Conservation (phyloP, 2,888 invertebrate species). For the Mythimna lalbum region DNA sequence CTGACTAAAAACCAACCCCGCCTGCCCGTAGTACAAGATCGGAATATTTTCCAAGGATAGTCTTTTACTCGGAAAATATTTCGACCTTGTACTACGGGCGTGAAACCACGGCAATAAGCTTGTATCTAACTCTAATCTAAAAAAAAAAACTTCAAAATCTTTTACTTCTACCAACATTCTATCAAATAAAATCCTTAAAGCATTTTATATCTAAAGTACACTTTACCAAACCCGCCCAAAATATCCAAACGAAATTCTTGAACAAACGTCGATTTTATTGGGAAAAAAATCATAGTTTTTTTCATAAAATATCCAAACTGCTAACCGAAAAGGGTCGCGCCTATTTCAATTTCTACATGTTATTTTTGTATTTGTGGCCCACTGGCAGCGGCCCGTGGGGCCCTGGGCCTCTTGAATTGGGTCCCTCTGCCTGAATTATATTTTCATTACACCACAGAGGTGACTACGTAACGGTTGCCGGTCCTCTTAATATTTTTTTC, state of each 20-base stretch:
- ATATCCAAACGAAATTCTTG: conserved; percentile 7
- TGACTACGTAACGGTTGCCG: neutral
- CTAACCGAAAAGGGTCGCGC: conserved; percentile 48
- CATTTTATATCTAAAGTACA: neutral
- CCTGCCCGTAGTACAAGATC: too few species aligned
- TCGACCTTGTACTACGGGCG: too few species aligned
- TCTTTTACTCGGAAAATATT: too few species aligned
- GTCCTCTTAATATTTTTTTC: conserved; percentile 20
- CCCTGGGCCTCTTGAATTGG: neutral
- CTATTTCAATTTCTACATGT: conserved; percentile 54
- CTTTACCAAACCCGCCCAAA: neutral
- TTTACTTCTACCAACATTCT: neutral
- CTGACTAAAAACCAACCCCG: too few species aligned
- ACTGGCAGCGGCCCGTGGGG: conserved; percentile 14
- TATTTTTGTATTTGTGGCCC: conserved; percentile 57
- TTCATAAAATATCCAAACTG: conserved; percentile 29
- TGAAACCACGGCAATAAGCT: too few species aligned
- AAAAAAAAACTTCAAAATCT: neutral
- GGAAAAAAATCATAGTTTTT: conserved; percentile 23
- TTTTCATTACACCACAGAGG: conserved; percentile 37
- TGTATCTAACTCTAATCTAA: too few species aligned
- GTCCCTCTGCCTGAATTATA: conserved; percentile 40
- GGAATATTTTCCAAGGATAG: too few species aligned
- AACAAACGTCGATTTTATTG: conserved; percentile 12
- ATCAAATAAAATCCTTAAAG: neutral